These are phyloP conservation scores for Callithrix jacchus DNA, from an alignment of 2,113 vertebrate genomes.

Conservation along the genomic window DNA sequence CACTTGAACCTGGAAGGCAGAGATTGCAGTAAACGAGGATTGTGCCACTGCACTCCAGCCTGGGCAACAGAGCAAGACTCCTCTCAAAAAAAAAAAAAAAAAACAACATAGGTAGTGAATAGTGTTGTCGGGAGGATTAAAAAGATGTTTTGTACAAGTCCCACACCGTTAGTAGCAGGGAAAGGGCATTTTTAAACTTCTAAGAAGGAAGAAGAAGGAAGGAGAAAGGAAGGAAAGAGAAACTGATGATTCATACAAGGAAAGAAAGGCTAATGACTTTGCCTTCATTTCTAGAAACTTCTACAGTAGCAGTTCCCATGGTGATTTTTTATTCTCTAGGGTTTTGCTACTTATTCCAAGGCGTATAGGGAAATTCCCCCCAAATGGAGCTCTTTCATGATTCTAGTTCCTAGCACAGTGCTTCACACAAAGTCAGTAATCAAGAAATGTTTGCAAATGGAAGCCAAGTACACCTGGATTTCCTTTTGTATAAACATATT, in stretches of 20 bases:
- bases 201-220: background rate
- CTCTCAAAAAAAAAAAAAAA: background rate
- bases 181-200: background rate
- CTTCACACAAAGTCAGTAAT: background rate
- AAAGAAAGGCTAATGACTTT: background rate
- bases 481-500: background rate
- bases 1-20: background rate
- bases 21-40: background rate
- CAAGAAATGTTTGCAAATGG: background rate
- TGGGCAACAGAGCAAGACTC: background rate
- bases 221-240: background rate
- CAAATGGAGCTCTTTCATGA: background rate
- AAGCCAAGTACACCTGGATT: background rate
- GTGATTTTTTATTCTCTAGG: background rate
- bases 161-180: background rate
- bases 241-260: background rate
- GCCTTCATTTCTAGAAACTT: slow-evolving; percentile 10
- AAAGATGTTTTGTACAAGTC: background rate
- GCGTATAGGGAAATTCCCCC: background rate
- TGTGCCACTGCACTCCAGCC: background rate
- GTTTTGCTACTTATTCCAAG: background rate
- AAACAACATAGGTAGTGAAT: background rate
- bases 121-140: background rate
- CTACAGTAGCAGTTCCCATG: background rate
- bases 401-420: background rate